Base-by-base conservation (phyloP, 2,113 vertebrate genomes). In the Corapipo altera region DNA sequence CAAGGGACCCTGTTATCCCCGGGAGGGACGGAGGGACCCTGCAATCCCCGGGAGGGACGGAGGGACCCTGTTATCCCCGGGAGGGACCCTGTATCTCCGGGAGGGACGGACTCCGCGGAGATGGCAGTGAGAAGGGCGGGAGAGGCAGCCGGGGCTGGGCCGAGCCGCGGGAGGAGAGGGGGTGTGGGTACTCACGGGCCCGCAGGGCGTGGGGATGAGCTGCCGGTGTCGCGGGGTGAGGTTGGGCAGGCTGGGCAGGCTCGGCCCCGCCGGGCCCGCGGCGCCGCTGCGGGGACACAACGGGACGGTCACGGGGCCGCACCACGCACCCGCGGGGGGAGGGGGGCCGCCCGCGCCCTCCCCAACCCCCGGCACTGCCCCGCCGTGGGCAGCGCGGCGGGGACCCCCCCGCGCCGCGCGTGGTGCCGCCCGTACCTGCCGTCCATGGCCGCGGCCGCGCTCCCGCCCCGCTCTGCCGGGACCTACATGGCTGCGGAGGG, bases 131-230 rank as follows among this genome's bases (percentile, higher is more conserved):
- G 39, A 39, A 12, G n/a, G 33, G 24, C 23, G 33, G 57, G 57
- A 9, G 13, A 23, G 57, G 57, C 57, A 4, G 5, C 32, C 6
- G 22, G 32, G 54, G 51, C 26, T 52, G 51, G 23, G 48, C 48
- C 24, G 48, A 20, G n/a, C n/a, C n/a, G n/a, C n/a, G n/a, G n/a
- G n/a, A n/a, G n/a, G n/a, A n/a, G n/a, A n/a, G n/a, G n/a, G n/a
- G n/a, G 15, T 33, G 37, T 27, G 5, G 11, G 44, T 91, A 97
- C 97, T 98, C 95, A 99, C 98, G 64, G 98, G 98, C 17, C 98
- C 98, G 85, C 98, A 99, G 57, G 98, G 98, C 9, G 98, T 99
- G 7, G 98, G 98, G 85, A 99, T 98, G 76, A 99, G 98, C 23
- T 98, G 97, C 92, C 95, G 98, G 93, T 98, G 98, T 78, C 98